Evolutionary conservation across 2,113 vertebrate species (phyloP).

Genomic region (Xenotilapia leptura): DNA sequence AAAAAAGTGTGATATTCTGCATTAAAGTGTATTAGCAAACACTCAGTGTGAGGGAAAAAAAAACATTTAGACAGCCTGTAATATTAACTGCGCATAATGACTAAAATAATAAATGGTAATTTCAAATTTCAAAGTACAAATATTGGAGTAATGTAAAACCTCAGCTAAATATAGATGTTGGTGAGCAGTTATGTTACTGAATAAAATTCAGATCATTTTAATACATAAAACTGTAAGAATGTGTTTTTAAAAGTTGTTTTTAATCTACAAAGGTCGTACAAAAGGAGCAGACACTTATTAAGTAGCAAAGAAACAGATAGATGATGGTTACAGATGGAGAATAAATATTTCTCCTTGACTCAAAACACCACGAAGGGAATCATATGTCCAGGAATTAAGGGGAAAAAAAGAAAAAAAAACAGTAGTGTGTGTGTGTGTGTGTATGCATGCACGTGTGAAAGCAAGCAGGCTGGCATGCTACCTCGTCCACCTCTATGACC

Average conservation of each 20-base stretch:
- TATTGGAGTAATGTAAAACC: not conserved
- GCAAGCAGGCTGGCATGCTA: conserved; percentile 33
- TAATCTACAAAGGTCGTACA: not conserved
- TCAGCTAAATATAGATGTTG: not conserved
- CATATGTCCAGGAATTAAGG: not conserved
- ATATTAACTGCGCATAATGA: not conserved
- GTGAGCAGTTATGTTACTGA: not conserved
- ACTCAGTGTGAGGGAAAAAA: not conserved
- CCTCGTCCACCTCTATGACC: conserved; percentile 7
- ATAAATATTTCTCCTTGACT: not conserved
- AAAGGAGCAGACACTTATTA: not conserved
- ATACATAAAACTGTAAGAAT: not conserved
- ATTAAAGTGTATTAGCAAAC: not conserved
- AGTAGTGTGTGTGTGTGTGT: not conserved
- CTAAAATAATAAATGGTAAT: not conserved
- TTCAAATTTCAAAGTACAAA: not conserved
- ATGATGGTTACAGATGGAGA: not conserved
- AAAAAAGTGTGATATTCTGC: not conserved
- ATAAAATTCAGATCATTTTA: not conserved
- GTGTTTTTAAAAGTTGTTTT: not conserved
- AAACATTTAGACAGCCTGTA: not conserved
- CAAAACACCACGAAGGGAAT: conserved; percentile 10
- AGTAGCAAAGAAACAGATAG: not conserved
- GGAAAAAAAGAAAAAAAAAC: not conserved
- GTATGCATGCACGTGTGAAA: not conserved